Evolutionary conservation across 2,113 vertebrate species (phyloP).

Genomic region (Podarcis cretensis): DNA sequence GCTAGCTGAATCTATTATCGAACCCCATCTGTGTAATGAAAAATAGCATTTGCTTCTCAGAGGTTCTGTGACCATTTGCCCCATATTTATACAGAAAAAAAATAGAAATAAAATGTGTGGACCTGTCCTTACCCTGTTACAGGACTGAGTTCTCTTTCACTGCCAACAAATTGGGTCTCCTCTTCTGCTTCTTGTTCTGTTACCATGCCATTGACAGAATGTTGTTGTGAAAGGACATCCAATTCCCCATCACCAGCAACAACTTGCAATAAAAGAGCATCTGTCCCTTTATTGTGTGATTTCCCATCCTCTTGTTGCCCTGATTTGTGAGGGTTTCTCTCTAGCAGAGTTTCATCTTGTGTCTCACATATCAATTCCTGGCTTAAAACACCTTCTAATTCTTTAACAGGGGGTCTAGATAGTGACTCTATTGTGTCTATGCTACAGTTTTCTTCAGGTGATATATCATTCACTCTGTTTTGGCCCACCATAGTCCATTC

Average conservation of each 20-base stretch:
- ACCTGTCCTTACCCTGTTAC: slow-evolving; percentile 69
- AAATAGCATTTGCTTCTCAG: neutral
- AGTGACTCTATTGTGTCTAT: slow-evolving; percentile 61
- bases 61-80: neutral
- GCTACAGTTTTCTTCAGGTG: slow-evolving; percentile 68
- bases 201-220: slow-evolving; percentile 22
- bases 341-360: slow-evolving; percentile 27
- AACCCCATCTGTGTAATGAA: neutral
- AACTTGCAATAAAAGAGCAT: slow-evolving; percentile 21
- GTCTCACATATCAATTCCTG: slow-evolving; percentile 31
- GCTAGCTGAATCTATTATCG: neutral
- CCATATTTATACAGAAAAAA: slow-evolving; percentile 12
- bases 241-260: slow-evolving; percentile 36
- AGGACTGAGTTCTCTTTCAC: slow-evolving; percentile 39
- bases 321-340: slow-evolving; percentile 49
- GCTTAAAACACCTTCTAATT: slow-evolving; percentile 37
- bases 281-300: accelerated
- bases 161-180: slow-evolving; percentile 57
- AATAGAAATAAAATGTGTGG: neutral
- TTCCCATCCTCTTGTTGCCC: slow-evolving; percentile 28
- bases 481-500: slow-evolving; percentile 75
- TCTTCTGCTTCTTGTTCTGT: slow-evolving; percentile 58
- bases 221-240: slow-evolving; percentile 60
- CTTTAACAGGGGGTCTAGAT: slow-evolving; percentile 44
- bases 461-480: slow-evolving; percentile 60